Evolutionary conservation across 2,797 vertebrate genomes (phyloP).

Genomic region (Cetoscarus ocellatus): DNA sequence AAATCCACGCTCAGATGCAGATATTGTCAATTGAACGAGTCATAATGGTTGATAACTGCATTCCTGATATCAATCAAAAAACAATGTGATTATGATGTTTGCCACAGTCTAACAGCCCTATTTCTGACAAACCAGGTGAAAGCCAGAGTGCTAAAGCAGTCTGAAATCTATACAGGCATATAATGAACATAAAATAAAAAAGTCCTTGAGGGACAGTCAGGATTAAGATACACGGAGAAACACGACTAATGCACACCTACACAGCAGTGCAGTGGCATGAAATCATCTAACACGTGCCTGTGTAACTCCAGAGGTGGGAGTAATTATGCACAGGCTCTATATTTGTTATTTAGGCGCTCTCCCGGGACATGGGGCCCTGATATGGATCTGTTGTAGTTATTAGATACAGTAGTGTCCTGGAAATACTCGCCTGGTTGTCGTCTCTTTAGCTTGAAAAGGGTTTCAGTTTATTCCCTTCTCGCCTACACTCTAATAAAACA

Average conservation of each 20-base stretch:
- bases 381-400: conserved; percentile 83
- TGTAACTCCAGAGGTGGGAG: conserved; percentile 62
- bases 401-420: conserved; percentile 75
- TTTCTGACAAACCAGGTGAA: no score
- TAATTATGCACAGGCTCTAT: conserved; percentile 77
- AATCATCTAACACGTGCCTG: conserved; percentile 62
- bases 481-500: conserved; percentile 33
- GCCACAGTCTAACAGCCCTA: no score
- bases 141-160: no score
- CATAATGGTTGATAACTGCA: no score
- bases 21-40: no score
- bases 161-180: conserved; percentile 48
- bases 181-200: conserved; percentile 38
- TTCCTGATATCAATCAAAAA: no score
- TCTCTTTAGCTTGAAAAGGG: conserved; percentile 78
- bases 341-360: conserved; percentile 72
- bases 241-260: conserved; percentile 76
- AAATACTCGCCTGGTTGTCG: conserved; percentile 74
- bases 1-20: no score
- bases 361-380: conserved; percentile 58
- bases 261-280: conserved; percentile 59
- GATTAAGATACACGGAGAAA: conserved; percentile 69
- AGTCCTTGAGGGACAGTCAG: conserved; percentile 62
- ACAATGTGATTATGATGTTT: no score
- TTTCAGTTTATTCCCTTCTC: conserved; percentile 69